Conservation (phyloP, 2,113 vertebrate species). For the Montifringilla adamsi region DNA sequence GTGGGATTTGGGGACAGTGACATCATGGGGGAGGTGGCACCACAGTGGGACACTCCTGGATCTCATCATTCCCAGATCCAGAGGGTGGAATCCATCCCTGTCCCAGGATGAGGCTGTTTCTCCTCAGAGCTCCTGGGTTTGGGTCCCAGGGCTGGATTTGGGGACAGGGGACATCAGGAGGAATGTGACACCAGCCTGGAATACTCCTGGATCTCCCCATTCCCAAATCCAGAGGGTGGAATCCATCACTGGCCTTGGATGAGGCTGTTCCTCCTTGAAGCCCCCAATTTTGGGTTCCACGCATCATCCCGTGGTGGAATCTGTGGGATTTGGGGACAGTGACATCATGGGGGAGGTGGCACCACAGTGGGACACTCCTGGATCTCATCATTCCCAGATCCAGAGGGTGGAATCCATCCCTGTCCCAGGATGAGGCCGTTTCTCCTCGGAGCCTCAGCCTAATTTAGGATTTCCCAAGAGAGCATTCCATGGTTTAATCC, state of each 20-base stretch:
- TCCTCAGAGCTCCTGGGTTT: fast-evolving
- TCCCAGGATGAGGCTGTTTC: too few relatives aligned
- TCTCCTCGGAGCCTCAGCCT: background rate
- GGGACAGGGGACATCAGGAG: background rate
- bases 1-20: too few relatives aligned
- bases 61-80: too few relatives aligned
- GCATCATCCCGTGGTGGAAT: background rate
- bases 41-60: too few relatives aligned
- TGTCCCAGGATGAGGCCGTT: fast-evolving
- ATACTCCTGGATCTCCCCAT: fast-evolving
- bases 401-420: background rate
- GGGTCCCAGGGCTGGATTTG: background rate
- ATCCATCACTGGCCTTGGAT: background rate
- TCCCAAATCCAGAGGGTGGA: background rate
- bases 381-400: background rate
- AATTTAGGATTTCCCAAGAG: background rate
- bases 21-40: too few relatives aligned
- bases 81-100: too few relatives aligned
- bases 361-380: fast-evolving
- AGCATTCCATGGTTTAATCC: background rate
- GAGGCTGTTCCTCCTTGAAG: background rate
- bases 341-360: fast-evolving
- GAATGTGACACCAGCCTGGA: too few relatives aligned
- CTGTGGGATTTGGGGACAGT: background rate
- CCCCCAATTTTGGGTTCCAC: background rate